Percentiles rank a stretch among this genome's conserved stretches.
Evolutionary conservation across 2,113 vertebrate genomes (phyloP).

Genomic region (Zosterops japonicus): DNA sequence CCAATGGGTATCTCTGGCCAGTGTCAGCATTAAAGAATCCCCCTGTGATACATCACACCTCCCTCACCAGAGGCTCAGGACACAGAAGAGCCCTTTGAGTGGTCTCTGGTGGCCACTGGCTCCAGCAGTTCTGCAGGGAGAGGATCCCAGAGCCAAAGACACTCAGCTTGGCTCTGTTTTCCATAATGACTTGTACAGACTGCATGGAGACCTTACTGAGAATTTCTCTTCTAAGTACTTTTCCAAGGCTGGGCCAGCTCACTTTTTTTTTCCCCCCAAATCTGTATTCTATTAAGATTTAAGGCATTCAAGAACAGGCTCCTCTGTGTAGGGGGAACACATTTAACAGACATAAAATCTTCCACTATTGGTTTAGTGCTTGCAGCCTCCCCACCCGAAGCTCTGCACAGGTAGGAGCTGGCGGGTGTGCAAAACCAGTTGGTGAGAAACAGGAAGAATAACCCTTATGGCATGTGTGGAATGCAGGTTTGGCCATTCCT

Average conservation of each 20-base stretch:
- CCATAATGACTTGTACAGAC: constrained; percentile 54
- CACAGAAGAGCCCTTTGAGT: constrained; percentile 32
- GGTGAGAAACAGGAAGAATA: constrained; percentile 57
- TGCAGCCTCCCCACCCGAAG: background rate
- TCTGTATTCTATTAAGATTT: constrained; percentile 45
- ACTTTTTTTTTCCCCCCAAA: background rate
- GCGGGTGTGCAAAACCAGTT: constrained; percentile 9
- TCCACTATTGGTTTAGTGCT: background rate
- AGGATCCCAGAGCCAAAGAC: constrained; percentile 47
- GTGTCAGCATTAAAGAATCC: background rate
- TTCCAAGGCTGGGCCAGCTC: constrained; percentile 52
- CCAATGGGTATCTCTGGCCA: background rate
- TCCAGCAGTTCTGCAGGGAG: background rate
- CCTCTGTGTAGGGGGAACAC: constrained; percentile 4
- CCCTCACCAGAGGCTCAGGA: background rate
- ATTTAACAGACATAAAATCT: constrained; percentile 21
- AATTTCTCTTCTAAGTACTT: constrained; percentile 48
- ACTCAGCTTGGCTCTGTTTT: constrained; percentile 21
- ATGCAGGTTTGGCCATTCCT: constrained; percentile 65
- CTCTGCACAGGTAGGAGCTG: constrained; percentile 41
- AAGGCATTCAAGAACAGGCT: constrained; percentile 40
- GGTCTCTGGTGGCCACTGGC: constrained; percentile 30
- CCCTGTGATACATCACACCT: background rate
- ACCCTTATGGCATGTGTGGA: constrained; percentile 22
- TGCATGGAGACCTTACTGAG: background rate